These are phyloP conservation scores for Corapipo altera DNA, from an alignment of 2,113 vertebrate species.

Conservation along the genomic window DNA sequence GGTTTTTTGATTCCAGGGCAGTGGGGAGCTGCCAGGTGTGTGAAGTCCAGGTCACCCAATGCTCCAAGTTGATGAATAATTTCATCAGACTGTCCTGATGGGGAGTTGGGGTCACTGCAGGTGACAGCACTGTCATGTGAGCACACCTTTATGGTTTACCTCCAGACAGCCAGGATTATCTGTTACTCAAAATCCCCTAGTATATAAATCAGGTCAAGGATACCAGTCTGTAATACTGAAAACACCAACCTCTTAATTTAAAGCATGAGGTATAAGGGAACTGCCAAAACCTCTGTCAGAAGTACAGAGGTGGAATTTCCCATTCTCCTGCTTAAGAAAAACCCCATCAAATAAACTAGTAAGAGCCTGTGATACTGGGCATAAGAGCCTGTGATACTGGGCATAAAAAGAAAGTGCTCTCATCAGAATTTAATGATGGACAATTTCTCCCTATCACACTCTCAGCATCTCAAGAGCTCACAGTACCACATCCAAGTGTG, in stretches of 20 bases:
- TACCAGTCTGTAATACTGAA: background rate
- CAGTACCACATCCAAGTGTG: background rate
- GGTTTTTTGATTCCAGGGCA: background rate
- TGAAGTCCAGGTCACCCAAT: background rate
- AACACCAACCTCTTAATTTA: background rate
- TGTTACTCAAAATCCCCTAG: background rate
- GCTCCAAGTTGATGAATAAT: background rate
- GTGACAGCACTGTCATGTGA: background rate
- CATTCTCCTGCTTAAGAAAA: background rate
- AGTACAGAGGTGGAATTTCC: background rate
- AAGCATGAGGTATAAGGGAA: background rate
- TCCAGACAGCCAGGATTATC: slow-evolving; percentile 2
- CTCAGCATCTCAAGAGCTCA: background rate
- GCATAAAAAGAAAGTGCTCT: background rate
- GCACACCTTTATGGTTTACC: background rate
- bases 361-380: background rate
- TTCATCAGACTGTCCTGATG: background rate
- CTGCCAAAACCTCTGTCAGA: background rate
- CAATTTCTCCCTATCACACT: background rate
- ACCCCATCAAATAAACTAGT: background rate
- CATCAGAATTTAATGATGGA: background rate
- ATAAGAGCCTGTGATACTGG: background rate
- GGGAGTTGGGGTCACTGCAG: background rate
- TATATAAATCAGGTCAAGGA: background rate
- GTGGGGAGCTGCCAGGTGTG: background rate